phyloP scores from a whole-genome alignment of 2,113 vertebrate species.

The Astur gentilis region DNA sequence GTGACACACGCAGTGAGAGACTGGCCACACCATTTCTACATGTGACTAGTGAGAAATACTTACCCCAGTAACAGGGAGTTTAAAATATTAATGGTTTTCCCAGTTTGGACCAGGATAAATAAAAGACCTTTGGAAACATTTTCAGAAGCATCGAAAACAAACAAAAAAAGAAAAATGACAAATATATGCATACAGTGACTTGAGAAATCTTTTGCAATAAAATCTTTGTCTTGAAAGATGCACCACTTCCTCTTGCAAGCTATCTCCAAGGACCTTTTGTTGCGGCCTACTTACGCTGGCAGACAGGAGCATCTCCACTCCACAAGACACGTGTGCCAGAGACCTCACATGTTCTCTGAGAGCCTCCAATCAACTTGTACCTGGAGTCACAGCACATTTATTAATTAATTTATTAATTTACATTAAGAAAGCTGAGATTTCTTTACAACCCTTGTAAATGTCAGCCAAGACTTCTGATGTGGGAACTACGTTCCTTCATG shows the following conservation, averaged over 20 bases:
- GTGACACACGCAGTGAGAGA: neutral
- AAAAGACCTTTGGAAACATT: neutral
- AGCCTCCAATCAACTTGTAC: slow-evolving; percentile 23
- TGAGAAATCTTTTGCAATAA: neutral
- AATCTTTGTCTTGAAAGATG: neutral
- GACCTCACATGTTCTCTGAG: slow-evolving; percentile 35
- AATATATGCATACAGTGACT: neutral
- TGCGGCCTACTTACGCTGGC: slow-evolving; percentile 24
- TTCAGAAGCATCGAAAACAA: neutral
- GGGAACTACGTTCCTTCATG: neutral
- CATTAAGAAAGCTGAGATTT: neutral
- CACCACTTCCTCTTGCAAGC: neutral
- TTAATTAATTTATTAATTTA: neutral
- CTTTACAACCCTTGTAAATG: neutral
- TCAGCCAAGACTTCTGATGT: neutral
- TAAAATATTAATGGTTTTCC: neutral
- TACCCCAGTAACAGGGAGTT: neutral
- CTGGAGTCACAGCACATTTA: neutral
- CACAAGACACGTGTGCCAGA: neutral
- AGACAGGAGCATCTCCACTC: slow-evolving; percentile 42
- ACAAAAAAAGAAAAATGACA: neutral
- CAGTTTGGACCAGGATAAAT: neutral
- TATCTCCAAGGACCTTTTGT: neutral
- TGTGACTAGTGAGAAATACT: neutral
- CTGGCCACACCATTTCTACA: neutral